Evolutionary conservation across 2,888 invertebrate species (phyloP), one percentile per base, ranked within the genome.

Genomic region (Lasioglossum pauxillum): DNA sequence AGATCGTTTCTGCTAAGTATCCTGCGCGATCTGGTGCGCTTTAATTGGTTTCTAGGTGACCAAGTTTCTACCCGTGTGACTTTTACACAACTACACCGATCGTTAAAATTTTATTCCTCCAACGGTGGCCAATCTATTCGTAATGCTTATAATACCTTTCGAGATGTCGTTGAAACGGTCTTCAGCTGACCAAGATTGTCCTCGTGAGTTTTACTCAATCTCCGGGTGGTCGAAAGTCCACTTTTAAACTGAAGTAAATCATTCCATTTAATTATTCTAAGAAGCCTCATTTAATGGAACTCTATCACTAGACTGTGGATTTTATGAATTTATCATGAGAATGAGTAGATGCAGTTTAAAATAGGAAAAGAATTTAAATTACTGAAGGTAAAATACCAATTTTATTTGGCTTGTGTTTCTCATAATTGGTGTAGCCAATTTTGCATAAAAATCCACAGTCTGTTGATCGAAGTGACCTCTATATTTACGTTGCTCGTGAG

Each of bases 21-120:
- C 67, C 67, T 67, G 31, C 67, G 31, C 35, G 67, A 67, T 67
- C 67, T 35, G 67, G 67, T 35, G 35, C 35, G 31, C 8, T 67
- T 67, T 35, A 67, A 67, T 67, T 67, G 67, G 67, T 67, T 64
- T 64, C 64, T 64, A 64, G 64, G 64, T 64, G 64, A 64, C 64
- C 64, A 64, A 64, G 64, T 31, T 64, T 64, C 64, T 64, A 16
- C 16, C 64, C 44, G 44, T 16, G 7, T 64, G 64, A 64, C 27
- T 64, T 27, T 64, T 64, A 31, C 16, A 16, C 53, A 53, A n/a
- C 53, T 53, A 8, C 1, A 23, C 53, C 1, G n/a, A 2, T 64
- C 31, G 64, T 64, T 64, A 64, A 64, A 64, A 31, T 64, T 31
- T 27, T 7, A 16, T 14, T 14, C 2, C 10, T n/a, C 3, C n/a